Percentiles rank a stretch among this genome's conserved stretches.
Evolutionary conservation across 92 coral and sea anemone genomes (phyloP).

Genomic region (Bergia puertoricense): DNA sequence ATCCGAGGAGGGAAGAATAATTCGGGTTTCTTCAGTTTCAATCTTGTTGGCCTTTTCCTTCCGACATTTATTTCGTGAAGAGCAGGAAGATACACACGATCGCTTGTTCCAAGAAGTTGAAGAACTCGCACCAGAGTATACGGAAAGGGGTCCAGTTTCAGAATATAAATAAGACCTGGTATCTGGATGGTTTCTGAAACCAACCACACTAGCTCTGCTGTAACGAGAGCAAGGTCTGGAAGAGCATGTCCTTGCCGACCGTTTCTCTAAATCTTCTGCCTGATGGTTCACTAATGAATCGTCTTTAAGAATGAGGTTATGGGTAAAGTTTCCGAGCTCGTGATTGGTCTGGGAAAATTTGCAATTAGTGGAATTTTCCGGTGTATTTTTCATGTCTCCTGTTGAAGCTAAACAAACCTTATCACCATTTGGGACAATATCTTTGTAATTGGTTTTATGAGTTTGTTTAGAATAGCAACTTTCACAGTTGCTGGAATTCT

Average conservation of each 20-base stretch:
- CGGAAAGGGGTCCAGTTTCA: constrained; percentile 6
- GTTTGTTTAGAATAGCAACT: not conserved
- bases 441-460: not conserved
- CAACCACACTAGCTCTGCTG: not conserved
- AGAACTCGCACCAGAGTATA: not conserved
- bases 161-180: not conserved
- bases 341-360: not conserved
- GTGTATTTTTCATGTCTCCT: not conserved
- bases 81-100: not conserved
- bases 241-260: not conserved
- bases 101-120: constrained; percentile 13
- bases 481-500: constrained; percentile 21
- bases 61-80: not conserved
- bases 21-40: constrained; percentile 65
- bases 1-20: constrained; percentile 67
- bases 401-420: not conserved
- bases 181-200: not conserved
- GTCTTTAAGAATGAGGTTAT: not conserved
- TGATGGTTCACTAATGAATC: not conserved
- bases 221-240: not conserved
- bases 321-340: not conserved
- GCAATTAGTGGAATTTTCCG: not conserved
- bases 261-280: not conserved
- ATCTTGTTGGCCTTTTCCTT: constrained; percentile 1
- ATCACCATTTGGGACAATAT: not conserved